These are phyloP conservation scores for Nebria ingens DNA, from an alignment of 1,140 invertebrate species.

Conservation along the genomic window DNA sequence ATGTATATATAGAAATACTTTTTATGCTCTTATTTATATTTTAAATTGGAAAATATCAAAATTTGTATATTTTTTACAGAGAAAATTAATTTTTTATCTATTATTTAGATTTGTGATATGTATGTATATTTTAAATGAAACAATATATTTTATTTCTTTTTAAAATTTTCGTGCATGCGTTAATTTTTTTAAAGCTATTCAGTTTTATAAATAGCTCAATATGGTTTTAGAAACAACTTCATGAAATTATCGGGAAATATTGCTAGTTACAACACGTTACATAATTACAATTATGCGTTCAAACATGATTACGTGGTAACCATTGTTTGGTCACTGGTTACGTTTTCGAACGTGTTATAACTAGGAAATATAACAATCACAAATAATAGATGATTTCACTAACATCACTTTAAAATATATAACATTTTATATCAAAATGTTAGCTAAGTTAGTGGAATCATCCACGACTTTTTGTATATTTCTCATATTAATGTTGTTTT, in stretches of 20 bases:
- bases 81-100: neutral
- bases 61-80: neutral
- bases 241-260: neutral
- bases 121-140: neutral
- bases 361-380: too few species aligned
- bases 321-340: too few species aligned
- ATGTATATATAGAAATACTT: too few species aligned
- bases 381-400: too few species aligned
- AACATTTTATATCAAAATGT: too few species aligned
- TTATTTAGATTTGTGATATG: constrained; percentile 3
- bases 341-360: too few species aligned
- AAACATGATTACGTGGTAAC: too few species aligned
- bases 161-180: neutral
- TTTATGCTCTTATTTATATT: too few species aligned
- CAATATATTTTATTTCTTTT: neutral
- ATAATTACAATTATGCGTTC: too few species aligned
- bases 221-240: neutral
- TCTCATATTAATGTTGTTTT: neutral
- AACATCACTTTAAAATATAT: too few species aligned
- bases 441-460: neutral
- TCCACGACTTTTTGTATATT: neutral
- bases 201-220: neutral
- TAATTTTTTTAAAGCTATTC: neutral
- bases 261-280: too few species aligned
- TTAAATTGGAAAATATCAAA: too few species aligned